Percentiles rank a stretch among this genome's conserved stretches.
Conservation (phyloP, 2,113 vertebrate species). For the Boulengerochromis microlepis region DNA sequence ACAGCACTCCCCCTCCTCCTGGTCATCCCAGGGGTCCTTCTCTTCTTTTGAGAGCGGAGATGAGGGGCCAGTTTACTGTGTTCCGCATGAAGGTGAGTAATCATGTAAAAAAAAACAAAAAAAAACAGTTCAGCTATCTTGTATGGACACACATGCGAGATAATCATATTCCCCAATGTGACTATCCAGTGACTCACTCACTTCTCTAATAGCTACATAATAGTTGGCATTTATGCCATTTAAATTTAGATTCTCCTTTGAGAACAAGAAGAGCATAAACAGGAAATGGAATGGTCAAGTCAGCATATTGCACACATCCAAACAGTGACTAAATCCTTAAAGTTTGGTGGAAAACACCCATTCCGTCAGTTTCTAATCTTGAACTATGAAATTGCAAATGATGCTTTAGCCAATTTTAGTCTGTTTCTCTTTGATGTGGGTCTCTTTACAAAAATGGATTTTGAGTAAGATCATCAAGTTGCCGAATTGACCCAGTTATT, state of each 20-base stretch:
- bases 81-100: constrained; percentile 89
- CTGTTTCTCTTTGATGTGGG: background rate
- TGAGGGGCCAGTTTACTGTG: constrained; percentile 90
- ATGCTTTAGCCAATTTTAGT: background rate
- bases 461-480: background rate
- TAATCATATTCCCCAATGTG: background rate
- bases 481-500: background rate
- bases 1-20: constrained; percentile 90
- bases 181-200: constrained; percentile 6
- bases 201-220: constrained; percentile 43
- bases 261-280: constrained; percentile 50
- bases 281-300: constrained; percentile 63
- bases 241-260: constrained; percentile 2
- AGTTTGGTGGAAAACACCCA: constrained; percentile 19
- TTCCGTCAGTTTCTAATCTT: constrained; percentile 19
- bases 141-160: background rate
- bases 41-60: constrained; percentile 95
- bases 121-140: constrained; percentile 18
- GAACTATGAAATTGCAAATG: background rate
- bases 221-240: constrained; percentile 30
- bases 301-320: constrained; percentile 54
- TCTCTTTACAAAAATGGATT: background rate
- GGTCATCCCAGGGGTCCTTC: constrained; percentile 95
- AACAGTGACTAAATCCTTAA: constrained; percentile 54
- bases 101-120: background rate